phyloP scores from a whole-genome alignment of 2,113 vertebrate genomes.

The Leuciscus idus region DNA sequence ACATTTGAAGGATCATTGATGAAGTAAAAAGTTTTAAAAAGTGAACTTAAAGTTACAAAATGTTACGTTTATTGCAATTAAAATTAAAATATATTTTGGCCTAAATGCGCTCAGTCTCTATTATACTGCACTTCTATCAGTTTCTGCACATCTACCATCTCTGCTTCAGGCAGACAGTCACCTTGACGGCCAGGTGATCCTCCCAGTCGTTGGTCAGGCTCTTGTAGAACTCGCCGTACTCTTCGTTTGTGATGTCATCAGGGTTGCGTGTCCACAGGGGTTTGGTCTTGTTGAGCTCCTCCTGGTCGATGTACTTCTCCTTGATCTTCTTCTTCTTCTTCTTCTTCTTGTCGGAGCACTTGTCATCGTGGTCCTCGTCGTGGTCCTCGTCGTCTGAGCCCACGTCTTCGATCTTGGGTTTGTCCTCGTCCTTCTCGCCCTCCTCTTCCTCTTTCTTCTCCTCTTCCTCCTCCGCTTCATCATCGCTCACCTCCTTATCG shows the following conservation, averaged over 20 bases:
- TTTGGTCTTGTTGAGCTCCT: slow-evolving; percentile 84
- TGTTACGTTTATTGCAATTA: no score
- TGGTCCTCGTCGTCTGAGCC: slow-evolving; percentile 79
- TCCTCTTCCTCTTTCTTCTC: slow-evolving; percentile 80
- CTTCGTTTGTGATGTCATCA: slow-evolving; percentile 93
- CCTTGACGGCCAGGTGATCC: slow-evolving; percentile 82
- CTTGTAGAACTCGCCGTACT: slow-evolving; percentile 96
- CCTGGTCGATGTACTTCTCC: slow-evolving; percentile 83
- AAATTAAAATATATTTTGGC: no score
- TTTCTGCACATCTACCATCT: no score
- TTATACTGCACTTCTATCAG: no score
- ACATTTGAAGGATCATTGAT: no score
- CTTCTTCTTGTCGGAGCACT: slow-evolving; percentile 73
- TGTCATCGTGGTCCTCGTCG: slow-evolving; percentile 70
- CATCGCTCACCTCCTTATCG: slow-evolving; percentile 85
- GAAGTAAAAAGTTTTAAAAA: no score
- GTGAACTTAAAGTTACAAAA: no score
- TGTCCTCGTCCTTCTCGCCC: slow-evolving; percentile 73
- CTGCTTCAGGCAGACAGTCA: slow-evolving; percentile 40
- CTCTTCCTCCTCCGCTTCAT: slow-evolving; percentile 79
- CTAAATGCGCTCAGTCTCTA: no score
- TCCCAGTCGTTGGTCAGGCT: slow-evolving; percentile 88
- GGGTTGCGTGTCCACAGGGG: slow-evolving; percentile 94
- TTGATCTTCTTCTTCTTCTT: slow-evolving; percentile 85
- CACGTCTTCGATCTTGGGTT: slow-evolving; percentile 81